Percentiles rank a stretch among this genome's conserved stretches.
phyloP scores from a whole-genome alignment of 35 echinoderm and acorn worm genomes.

The Stichopus chloronotus region DNA sequence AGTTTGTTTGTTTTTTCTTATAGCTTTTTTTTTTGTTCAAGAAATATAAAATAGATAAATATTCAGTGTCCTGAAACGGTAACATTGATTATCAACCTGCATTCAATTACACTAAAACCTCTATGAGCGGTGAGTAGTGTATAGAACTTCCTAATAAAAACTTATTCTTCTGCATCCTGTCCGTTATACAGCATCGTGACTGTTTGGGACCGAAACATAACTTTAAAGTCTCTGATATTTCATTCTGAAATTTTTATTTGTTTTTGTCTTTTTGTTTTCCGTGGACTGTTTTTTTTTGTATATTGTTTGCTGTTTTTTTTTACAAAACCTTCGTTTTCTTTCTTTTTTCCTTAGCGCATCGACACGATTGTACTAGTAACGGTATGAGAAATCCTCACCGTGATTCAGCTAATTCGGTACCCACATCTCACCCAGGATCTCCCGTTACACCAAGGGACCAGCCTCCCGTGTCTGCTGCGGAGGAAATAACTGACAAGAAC shows the following conservation, averaged over 20 bases:
- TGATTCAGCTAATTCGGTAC: not conserved
- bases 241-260: no score
- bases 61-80: no score
- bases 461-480: not conserved
- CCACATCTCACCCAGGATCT: not conserved
- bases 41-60: no score
- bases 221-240: no score
- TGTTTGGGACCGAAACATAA: not conserved
- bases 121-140: no score
- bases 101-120: no score
- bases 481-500: slow-evolving; percentile 14
- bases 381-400: not conserved
- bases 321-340: not conserved
- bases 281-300: not conserved
- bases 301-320: not conserved
- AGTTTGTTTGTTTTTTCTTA: no score
- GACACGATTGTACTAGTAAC: not conserved
- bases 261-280: not conserved
- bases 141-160: no score
- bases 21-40: no score
- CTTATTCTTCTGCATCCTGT: not conserved
- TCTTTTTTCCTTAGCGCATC: not conserved
- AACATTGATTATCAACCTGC: no score
- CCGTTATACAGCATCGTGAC: not conserved
- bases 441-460: not conserved